A percentile compares a stretch with the other conserved stretches of the same genome.
These are phyloP conservation scores for Sylvilagus bachmani DNA, from an alignment of 2,113 vertebrate species.

Conservation along the genomic window DNA sequence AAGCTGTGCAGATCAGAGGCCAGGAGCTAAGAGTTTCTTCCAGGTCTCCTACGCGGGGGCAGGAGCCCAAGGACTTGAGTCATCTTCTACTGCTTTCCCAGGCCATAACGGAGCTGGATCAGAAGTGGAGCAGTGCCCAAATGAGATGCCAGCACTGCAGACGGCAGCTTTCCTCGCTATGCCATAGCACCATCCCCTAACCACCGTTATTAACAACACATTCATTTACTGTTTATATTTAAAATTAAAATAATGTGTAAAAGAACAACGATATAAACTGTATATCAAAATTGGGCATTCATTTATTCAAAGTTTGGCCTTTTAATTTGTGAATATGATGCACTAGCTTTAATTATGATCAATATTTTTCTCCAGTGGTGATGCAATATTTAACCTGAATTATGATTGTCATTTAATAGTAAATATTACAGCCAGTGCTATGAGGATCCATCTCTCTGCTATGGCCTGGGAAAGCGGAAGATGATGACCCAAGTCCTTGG, in stretches of 20 bases:
- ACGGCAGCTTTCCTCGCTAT: background rate
- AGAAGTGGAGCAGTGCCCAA: too few relatives aligned
- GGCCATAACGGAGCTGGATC: too few relatives aligned
- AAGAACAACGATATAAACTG: background rate
- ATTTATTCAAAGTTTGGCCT: background rate
- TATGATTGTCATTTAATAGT: background rate
- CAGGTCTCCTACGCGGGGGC: too few relatives aligned
- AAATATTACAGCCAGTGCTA: background rate
- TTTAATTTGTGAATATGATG: background rate
- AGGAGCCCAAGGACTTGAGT: too few relatives aligned
- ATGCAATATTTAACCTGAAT: background rate
- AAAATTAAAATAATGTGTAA: background rate
- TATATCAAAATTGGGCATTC: background rate
- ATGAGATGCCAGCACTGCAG: too few relatives aligned
- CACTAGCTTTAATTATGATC: background rate
- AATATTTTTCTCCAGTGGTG: background rate
- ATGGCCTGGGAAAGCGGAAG: too few relatives aligned
- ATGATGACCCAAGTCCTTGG: too few relatives aligned
- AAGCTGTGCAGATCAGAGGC: too few relatives aligned
- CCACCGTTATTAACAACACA: too few relatives aligned
- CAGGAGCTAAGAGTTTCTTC: too few relatives aligned
- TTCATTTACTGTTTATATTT: background rate
- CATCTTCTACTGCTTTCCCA: too few relatives aligned
- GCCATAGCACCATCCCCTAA: background rate
- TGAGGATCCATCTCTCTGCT: too few relatives aligned